Base-by-base conservation (phyloP, 2,888 invertebrate species). In the Lottia gigantea region DNA sequence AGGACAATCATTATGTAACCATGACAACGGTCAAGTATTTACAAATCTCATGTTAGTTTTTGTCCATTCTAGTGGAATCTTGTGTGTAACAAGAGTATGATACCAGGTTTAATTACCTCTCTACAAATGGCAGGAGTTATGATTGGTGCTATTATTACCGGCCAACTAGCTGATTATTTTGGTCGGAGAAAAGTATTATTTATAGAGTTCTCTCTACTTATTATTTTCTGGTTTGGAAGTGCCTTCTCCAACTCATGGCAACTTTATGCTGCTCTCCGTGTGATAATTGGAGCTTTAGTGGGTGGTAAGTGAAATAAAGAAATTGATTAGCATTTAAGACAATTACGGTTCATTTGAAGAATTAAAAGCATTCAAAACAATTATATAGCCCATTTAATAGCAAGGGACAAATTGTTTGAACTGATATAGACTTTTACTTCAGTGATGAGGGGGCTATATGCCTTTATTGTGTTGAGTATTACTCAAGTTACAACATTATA, bases 71-170 rank as follows among this genome's bases (percentile, higher is more conserved):
- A 87, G 87, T 87, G 85, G 85, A 70, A 80, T 66, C 79, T 87
- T 31, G 73, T 86, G 0, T 86, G 87, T 75, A 79, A 80, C 65
- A 70, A 75, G 31, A 75, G 74, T 25, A 80, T 78, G 55, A 70
- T 85, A 19, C 76, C 80, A 11, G 80, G 79, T 47, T 78, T 78
- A n/a, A 84, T 86, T 25, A 86, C 84, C 23, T 84, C 86, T 6
- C 73, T 85, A 46, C 86, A 87, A 79, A 87, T 87, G 86, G 78
- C 77, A 45, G 87, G 87, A 7, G 84, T 86, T 1, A 75, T 86
- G 26, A 61, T 84, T 16, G 87, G 87, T 0, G 87, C 86, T 14
- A 69, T 83, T 12, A 49, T 85, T 23, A 81, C 83, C 16, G 88
- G 88, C 14, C 86, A 86, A 73, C 70, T 86, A 45, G 86, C 86